Conservation (phyloP, 2,113 vertebrate species). For the Manacus vitellinus region DNA sequence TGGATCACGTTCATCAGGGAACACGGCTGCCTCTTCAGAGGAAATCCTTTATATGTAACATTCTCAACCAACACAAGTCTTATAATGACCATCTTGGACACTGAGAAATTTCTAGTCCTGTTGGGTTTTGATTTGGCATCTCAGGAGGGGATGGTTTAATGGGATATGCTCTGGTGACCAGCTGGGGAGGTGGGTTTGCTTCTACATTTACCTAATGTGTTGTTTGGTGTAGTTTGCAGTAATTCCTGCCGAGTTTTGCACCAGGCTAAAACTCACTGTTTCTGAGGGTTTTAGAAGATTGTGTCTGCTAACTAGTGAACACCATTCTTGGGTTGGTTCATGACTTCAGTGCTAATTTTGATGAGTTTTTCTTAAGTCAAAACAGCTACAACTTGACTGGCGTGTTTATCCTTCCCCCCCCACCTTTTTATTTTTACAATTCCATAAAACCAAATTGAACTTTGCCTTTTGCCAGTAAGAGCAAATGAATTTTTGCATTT, state of each 20-base stretch:
- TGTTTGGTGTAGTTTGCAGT: background rate
- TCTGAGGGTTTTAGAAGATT: background rate
- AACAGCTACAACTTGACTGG: background rate
- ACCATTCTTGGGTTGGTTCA: background rate
- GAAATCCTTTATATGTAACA: rapidly evolving
- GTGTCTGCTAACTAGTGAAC: background rate
- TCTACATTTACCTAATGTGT: background rate
- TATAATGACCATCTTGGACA: rapidly evolving
- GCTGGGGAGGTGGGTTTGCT: rapidly evolving
- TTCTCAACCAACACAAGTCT: background rate
- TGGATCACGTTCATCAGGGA: rapidly evolving
- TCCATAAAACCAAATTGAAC: background rate
- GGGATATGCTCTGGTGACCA: no score
- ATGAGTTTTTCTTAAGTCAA: background rate
- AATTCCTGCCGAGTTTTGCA: background rate
- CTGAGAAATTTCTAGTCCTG: background rate
- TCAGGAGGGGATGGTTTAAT: background rate
- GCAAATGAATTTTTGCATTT: background rate
- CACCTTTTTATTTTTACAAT: background rate
- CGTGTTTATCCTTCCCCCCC: background rate
- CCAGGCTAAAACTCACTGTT: background rate
- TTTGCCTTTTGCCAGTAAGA: background rate
- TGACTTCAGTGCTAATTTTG: background rate
- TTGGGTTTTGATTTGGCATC: background rate
- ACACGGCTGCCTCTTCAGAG: rapidly evolving